phyloP scores from a whole-genome alignment of 1,140 invertebrate species.

The Sogatella furcifera region DNA sequence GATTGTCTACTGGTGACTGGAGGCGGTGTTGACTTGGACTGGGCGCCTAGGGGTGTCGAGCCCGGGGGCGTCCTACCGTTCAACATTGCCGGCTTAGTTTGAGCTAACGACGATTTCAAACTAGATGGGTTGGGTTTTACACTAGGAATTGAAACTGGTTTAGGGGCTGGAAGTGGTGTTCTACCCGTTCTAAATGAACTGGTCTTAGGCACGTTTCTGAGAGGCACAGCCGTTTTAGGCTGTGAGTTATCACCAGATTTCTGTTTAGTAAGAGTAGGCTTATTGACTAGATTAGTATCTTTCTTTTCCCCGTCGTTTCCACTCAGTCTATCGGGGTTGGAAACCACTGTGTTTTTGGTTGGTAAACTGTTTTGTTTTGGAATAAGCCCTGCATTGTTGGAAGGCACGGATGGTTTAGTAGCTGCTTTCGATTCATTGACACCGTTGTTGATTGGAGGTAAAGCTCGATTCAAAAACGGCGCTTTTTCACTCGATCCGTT shows the following conservation, averaged over 20 bases:
- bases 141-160: conserved; percentile 19
- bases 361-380: neutral
- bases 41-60: conserved; percentile 23
- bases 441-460: conserved; percentile 3
- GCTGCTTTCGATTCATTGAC: neutral
- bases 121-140: conserved; percentile 22
- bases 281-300: conserved; percentile 47
- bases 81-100: conserved; percentile 23
- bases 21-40: conserved; percentile 26
- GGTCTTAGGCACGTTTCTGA: conserved; percentile 20
- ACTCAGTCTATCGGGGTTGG: neutral
- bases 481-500: conserved; percentile 35
- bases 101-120: conserved; percentile 22
- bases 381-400: neutral
- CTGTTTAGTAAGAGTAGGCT: conserved; percentile 38
- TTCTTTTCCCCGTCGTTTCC: conserved; percentile 6
- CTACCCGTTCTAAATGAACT: conserved; percentile 14
- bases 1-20: conserved; percentile 25
- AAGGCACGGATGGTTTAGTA: neutral
- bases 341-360: too few species aligned
- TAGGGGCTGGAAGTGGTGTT: conserved; percentile 21
- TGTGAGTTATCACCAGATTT: conserved; percentile 39
- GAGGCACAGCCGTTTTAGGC: conserved; percentile 16
- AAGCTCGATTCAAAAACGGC: conserved; percentile 13
- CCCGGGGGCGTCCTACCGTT: conserved; percentile 14